Base-by-base conservation (phyloP, 2,888 invertebrate genomes). In the Papilio elwesi region DNA sequence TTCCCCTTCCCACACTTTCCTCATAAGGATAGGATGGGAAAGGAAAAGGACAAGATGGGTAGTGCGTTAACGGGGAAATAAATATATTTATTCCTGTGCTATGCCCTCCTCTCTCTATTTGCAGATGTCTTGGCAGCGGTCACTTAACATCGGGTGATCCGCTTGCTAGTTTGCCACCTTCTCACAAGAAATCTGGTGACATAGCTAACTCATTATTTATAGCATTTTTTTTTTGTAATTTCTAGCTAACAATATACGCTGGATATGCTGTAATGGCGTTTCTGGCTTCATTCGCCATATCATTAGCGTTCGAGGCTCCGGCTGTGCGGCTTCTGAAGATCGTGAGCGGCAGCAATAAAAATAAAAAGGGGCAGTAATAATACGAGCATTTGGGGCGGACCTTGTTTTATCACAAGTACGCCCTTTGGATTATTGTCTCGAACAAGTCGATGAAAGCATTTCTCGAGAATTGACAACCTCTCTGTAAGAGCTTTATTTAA, bases 211-310 rank as follows among this genome's bases (percentile, higher is more conserved):
- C 43, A 6, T 43, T 43, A 6, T 43, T 6, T 6, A 43, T 43
- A 5, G 43, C 7, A 6, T 43, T 43, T 74, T 73, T 75, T 69
- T 70, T 66, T 68, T 68, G 76, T 74, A 78, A 71, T 66, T 82
- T 82, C 13, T 90, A 93, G 93, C 82, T 93, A 52, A 87, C 88
- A 13, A 93, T 96, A 76, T 97, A 96, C 87, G 95, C 96, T 74
- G 97, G 97, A 10, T 97, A 97, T 83, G 95, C 96, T 36, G 96
- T 97, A 48, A 94, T 97, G 77, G 97, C 97, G 6, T 97, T 97
- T 86, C 82, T 96, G 70, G 88, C 95, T 51, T 97, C 97, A 0
- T 97, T 97, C 84, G 94, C 95, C 78, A 95, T 97, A 75, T 97
- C 97, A 11, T 89, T 97, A 79, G 94, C 96, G 1, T 96, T 97